Evolutionary conservation across 2,797 vertebrate species (phyloP).

Genomic region (Thamnophis elegans): DNA sequence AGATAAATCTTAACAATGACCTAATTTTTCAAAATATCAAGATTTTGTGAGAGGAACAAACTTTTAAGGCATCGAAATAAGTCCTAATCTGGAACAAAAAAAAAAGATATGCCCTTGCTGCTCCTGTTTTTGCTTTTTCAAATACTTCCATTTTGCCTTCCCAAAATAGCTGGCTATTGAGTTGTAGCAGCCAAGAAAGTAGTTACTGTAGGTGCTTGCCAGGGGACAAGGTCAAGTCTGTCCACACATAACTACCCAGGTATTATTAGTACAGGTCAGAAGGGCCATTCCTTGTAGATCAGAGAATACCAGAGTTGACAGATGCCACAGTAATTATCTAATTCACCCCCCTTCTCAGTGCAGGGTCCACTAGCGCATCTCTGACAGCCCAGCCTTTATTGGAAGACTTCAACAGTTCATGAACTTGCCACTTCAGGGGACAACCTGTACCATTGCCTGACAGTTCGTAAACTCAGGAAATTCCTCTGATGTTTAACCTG

Average conservation of each 20-base stretch:
- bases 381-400: background rate
- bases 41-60: background rate
- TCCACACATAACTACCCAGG: no score
- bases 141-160: background rate
- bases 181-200: background rate
- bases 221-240: background rate
- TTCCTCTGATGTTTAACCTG: background rate
- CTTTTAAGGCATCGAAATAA: background rate
- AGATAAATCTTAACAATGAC: background rate
- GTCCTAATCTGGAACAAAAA: background rate
- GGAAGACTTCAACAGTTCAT: background rate
- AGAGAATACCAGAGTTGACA: background rate
- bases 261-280: background rate
- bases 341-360: background rate
- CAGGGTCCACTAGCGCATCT: background rate
- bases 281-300: background rate
- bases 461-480: background rate
- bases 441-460: background rate
- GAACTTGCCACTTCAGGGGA: background rate
- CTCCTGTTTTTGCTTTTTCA: background rate
- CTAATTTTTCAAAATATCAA: background rate
- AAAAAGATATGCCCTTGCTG: background rate
- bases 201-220: background rate
- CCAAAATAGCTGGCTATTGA: background rate
- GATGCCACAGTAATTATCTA: background rate